Evolutionary conservation across 2,888 invertebrate species (phyloP).

Genomic region (Thera britannica): DNA sequence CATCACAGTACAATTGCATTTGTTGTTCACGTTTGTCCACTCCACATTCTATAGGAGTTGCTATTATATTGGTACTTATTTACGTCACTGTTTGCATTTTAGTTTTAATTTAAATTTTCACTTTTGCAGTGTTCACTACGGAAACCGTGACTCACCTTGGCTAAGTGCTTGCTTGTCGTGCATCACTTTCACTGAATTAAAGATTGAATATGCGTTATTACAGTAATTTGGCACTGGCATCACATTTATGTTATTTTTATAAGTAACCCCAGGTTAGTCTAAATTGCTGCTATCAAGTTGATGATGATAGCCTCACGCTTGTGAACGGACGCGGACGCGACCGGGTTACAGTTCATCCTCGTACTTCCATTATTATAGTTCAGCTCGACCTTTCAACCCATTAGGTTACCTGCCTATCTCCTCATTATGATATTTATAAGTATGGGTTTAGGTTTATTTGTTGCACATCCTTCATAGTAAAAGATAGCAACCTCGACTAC

Average conservation of each 20-base stretch:
- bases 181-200: constrained; percentile 44
- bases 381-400: constrained; percentile 6
- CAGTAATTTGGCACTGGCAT: constrained; percentile 38
- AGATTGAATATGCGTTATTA: constrained; percentile 39
- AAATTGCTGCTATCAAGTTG: constrained; percentile 17
- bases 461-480: no score
- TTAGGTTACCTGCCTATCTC: not conserved
- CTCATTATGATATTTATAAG: no score
- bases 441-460: no score
- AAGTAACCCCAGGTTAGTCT: constrained; percentile 14
- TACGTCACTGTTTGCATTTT: constrained; percentile 15
- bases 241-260: constrained; percentile 36
- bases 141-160: constrained; percentile 30
- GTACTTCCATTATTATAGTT: not conserved
- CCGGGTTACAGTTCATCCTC: constrained; percentile 30
- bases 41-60: not conserved
- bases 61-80: not conserved
- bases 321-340: constrained; percentile 25
- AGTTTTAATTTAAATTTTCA: constrained; percentile 29
- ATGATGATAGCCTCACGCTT: constrained; percentile 29
- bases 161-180: constrained; percentile 33
- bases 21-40: constrained; percentile 22
- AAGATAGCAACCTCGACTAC: no score
- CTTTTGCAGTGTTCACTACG: constrained; percentile 23
- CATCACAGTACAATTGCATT: constrained; percentile 27